Evolutionary conservation across 2,113 vertebrate species (phyloP), one percentile per base, ranked within the genome.

Genomic region (Prunella himalayana): DNA sequence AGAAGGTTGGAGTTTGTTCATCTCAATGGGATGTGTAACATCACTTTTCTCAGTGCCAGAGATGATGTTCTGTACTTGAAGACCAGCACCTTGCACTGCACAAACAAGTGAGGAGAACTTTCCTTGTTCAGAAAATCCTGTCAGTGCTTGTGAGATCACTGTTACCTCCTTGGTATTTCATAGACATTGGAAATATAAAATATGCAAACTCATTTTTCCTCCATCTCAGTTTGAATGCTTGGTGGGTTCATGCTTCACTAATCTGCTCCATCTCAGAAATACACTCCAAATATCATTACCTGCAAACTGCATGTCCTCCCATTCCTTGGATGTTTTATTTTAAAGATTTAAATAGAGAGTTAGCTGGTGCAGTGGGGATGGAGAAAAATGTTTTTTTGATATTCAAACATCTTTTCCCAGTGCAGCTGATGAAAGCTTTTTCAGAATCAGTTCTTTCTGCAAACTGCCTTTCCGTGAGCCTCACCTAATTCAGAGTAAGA

Each of bases 301-400:
- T 96, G 59, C 79, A 92, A 92, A 92, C 82, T 35, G 11, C 82
- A 22, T 60, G 47, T 87, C 64, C 59, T 84, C 71, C 82, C 18
- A 1, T 90, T 94, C 45, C 91, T 96, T 85, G 84, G 75, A 80
- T 93, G 50, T 82, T 96, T 63, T 81, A 90, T 93, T 94, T 97
- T 94, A 95, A 96, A 96, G 92, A 83, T 90, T 92, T 87, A 87
- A 94, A 93, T 88, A 94, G 88, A 82, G 88, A 88, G 88, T 84
- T 78, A 69, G 85, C 75, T 92, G 69, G 33, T 92, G 82, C 91
- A 64, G 18, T 9, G 8, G 47, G 82, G 76, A 92, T 82, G 42
- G 85, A 54, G 86, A 82, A 83, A 77, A 90, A 79, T 89, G 76
- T 3, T 77, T 76, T 87, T 95, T 94, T 95, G 37, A 84, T 92